phyloP scores from a whole-genome alignment of 2,113 vertebrate species.

The Poeciliopsis retropinna region DNA sequence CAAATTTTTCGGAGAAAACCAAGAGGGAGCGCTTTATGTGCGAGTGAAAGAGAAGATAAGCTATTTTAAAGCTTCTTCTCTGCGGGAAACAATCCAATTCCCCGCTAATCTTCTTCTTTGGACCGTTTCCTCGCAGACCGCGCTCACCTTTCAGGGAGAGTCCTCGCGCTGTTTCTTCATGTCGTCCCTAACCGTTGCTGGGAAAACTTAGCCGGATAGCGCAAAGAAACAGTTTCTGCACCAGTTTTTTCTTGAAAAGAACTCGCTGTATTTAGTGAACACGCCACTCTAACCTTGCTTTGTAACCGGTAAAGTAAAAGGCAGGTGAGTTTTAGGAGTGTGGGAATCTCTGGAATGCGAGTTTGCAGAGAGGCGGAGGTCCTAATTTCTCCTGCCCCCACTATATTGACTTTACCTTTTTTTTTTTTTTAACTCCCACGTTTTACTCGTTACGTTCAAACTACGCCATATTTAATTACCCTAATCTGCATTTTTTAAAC shows the following conservation, averaged over 20 bases:
- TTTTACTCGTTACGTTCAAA: conserved; percentile 19
- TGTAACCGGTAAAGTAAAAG: conserved; percentile 33
- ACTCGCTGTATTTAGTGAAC: neutral
- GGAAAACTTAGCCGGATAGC: conserved; percentile 41
- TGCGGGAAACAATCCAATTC: conserved; percentile 40
- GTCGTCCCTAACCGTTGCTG: conserved; percentile 8
- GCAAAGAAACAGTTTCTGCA: neutral
- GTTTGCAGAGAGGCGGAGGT: conserved; percentile 66
- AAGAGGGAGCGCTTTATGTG: conserved; percentile 6
- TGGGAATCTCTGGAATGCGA: conserved; percentile 86
- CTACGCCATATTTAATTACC: conserved; percentile 67
- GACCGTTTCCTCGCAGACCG: conserved; percentile 45
- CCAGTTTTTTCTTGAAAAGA: conserved; percentile 15
- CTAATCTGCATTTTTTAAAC: conserved; percentile 45
- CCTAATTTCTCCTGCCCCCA: conserved; percentile 35
- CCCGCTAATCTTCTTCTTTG: conserved; percentile 58
- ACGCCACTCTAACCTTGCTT: conserved; percentile 40
- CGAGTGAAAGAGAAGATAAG: conserved; percentile 1
- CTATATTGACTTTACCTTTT: conserved; percentile 57
- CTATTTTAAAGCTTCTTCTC: conserved; percentile 19
- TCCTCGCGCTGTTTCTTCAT: conserved; percentile 30
- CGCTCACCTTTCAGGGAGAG: conserved; percentile 52
- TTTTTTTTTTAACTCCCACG: conserved; percentile 53
- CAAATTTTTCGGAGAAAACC: conserved; percentile 10
- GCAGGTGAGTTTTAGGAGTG: conserved; percentile 83